Evolutionary conservation across 1,140 invertebrate species (phyloP).

Genomic region (Branchinecta lynchi): DNA sequence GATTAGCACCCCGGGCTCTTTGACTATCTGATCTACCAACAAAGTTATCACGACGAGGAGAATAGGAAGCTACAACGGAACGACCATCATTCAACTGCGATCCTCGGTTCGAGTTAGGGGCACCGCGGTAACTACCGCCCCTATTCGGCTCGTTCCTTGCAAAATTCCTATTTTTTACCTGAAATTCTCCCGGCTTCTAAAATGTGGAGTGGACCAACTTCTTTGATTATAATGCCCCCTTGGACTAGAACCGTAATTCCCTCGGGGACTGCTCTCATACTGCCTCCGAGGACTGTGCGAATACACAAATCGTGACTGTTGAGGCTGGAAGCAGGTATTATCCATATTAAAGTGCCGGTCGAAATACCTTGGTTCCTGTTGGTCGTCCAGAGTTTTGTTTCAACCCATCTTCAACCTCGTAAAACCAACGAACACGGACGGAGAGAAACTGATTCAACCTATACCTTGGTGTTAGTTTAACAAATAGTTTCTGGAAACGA

Average conservation of each 20-base stretch:
- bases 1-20: neutral
- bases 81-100: neutral
- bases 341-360: neutral
- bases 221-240: neutral
- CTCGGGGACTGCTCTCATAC: neutral
- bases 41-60: neutral
- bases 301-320: neutral
- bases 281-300: neutral
- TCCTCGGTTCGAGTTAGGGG: neutral
- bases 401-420: no score
- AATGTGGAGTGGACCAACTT: conserved; percentile 1
- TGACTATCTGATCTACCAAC: neutral
- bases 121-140: neutral
- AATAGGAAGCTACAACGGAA: neutral
- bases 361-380: neutral
- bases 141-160: neutral
- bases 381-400: no score
- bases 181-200: neutral
- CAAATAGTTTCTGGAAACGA: no score
- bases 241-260: neutral
- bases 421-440: no score
- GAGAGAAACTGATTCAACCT: no score
- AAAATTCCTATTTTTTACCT: conserved; percentile 10
- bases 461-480: no score
- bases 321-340: neutral